Evolutionary conservation across 2,888 invertebrate species (phyloP), one percentile per base, ranked within the genome.

Genomic region (Didymodactylos carnosus): DNA sequence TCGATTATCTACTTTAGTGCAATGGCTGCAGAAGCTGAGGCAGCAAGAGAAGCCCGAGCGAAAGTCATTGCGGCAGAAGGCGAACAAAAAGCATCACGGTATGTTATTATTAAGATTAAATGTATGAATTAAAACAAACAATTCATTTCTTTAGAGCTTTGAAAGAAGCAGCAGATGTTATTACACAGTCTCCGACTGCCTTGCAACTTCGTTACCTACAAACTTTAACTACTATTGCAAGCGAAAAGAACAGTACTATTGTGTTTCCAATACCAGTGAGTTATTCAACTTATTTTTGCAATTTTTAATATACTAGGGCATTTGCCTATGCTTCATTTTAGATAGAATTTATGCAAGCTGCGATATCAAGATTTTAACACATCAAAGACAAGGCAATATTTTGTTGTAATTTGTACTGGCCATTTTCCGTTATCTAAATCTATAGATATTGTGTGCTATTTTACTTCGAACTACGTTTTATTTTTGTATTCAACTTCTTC

Each of bases 151-250:
- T 53, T 19, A 74, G 69, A 77, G 91, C 91, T 8, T 85, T 92
- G 70, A 90, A 88, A 82, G 91, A 92, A 84, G 92, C 92, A 10
- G 89, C 91, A 3, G 89, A 92, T 79, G 90, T 92, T 72, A 91
- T 92, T 82, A 86, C 87, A 40, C 88, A 88, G 80, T 90, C 89
- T 77, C 90, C 91, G n/a, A 89, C 89, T 78, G 91, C 91, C 40
- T 84, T 91, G 74, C 89, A 89, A 85, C 79, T 82, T 23, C 78
- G 81, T 11, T 82, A 82, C 76, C 78, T 82, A 69, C 82, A 82
- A 77, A 82, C 81, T 1, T 76, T 82, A 39, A 81, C 79, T 76
- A 79, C 80, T 14, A 81, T 82, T 70, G 79, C 81, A 3, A 80
- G 81, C 0, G 81, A 82, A 79, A 81, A 80, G 76, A 81, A 81